Base-by-base conservation (phyloP, 1,140 invertebrate genomes). In the Agrypnia vestita region DNA sequence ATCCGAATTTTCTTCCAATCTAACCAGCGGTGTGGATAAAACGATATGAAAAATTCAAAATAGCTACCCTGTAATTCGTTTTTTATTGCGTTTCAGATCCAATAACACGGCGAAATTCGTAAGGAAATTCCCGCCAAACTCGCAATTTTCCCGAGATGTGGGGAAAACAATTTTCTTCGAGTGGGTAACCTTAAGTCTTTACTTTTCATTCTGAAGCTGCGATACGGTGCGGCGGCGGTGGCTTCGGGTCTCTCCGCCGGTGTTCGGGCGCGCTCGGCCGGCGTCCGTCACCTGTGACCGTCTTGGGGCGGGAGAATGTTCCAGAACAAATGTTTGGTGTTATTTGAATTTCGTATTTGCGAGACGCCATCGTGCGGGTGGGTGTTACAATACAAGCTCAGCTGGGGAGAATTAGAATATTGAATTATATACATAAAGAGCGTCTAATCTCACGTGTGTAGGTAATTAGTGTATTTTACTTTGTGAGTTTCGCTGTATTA, bases 291-390 rank as follows among this genome's bases (percentile, higher is more conserved):
- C 75, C 75, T 77, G 75, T 77, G 59, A 71, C 59, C 35, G 61
- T n/a, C 10, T 47, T 4, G 55, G 74, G 61, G 56, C 46, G 35
- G 56, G 46, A 9, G 13, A 15, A 77, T 47, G 75, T 67, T 3
- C 44, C 56, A 59, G 47, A 77, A 77, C 47, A 77, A 77, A 67
- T 77, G 61, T 77, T 77, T 77, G 59, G 61, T 77, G 47, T 77
- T 77, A 77, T 77, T 77, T 77, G 75, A 64, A 77, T 77, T 77
- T 77, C 59, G 59, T 53, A 64, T 77, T 77, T 77, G 44, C 46
- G 61, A 51, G 25, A 35, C 75, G 75, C 75, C 47, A 11, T 59
- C 67, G 75, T 13, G 19, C 49, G 17, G 61, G 17, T 47, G 6
- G 17, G 67, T 51, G 21, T 51, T 49, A 77, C 75, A 77, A 46